These are phyloP conservation scores for Drosophila punjabiensis DNA, from an alignment of 1,140 invertebrate species.

Conservation along the genomic window DNA sequence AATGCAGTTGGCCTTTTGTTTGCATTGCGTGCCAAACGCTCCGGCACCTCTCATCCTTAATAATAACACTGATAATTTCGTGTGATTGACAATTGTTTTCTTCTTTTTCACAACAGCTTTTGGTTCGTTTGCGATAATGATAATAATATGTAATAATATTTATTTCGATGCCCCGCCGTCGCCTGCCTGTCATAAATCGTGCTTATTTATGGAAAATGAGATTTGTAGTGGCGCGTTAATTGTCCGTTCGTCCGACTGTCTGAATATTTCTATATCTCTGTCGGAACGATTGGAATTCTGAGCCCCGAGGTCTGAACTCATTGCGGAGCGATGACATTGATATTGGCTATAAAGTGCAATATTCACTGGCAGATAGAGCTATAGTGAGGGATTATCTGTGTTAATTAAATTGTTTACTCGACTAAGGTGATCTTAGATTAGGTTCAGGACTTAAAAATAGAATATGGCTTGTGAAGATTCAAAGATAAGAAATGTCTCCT, in stretches of 20 bases:
- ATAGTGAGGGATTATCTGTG: constrained; percentile 10
- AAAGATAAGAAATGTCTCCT: neutral
- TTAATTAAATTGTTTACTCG: constrained; percentile 58
- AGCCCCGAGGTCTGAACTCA: constrained; percentile 36
- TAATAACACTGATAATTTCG: constrained; percentile 49
- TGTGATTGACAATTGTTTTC: constrained; percentile 74
- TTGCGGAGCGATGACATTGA: constrained; percentile 73
- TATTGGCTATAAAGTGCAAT: constrained; percentile 40
- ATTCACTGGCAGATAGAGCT: constrained; percentile 1
- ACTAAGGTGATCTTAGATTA: constrained; percentile 32
- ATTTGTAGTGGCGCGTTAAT: constrained; percentile 73
- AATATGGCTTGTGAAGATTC: neutral
- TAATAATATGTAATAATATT: constrained; percentile 69
- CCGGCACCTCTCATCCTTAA: constrained; percentile 24
- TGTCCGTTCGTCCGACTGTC: constrained; percentile 22
- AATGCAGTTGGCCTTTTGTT: constrained; percentile 45
- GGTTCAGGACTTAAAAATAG: neutral
- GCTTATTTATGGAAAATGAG: constrained; percentile 75
- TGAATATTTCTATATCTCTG: constrained; percentile 25
- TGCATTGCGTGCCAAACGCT: constrained; percentile 44
- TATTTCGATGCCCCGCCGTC: constrained; percentile 42
- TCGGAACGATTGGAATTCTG: constrained; percentile 63
- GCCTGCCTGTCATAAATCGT: constrained; percentile 65
- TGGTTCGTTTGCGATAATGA: constrained; percentile 65
- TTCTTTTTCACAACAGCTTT: constrained; percentile 28